Base-by-base conservation (phyloP, 2,113 vertebrate species). In the Ivindomyrus marchei region DNA sequence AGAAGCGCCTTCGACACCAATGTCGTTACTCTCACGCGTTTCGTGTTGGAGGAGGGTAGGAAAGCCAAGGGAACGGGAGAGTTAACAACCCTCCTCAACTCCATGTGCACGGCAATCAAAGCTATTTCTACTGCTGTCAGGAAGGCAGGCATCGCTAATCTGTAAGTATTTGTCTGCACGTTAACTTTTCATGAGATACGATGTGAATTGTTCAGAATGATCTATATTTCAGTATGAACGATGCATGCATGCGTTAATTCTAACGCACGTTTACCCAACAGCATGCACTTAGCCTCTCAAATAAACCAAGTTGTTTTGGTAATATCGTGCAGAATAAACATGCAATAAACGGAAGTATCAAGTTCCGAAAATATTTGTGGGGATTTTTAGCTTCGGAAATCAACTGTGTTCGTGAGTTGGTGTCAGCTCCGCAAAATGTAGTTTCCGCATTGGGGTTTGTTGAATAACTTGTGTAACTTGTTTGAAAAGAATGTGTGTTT, bases 71-170 rank as follows among this genome's bases (percentile, higher is more conserved):
- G 97, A 31, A 99, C 97, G 0, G 98, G 98, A 3, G 98, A 99
- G 93, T 93, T 99, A 92, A 99, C 98, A n/a, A 98, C 96, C 90
- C 96, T 99, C 87, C 96, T 99, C 88, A 99, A 97, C 93, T 96
- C 98, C 4, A 95, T 99, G 91, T 98, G 97, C 96, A 97, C 98
- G 0, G 97, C 98, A 9, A 91, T 99, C 93, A 99, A 99, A 94
- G 98, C 98, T 90, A 99, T 99, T 93, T 99, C 98, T 84, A 96
- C 96, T 0, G 98, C 98, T 0, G 98, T 99, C 93, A 97, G 98
- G 31, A 98, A 99, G 92, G 98, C 98, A 17, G 98, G 98, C 91
- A 97, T 99, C 90, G 98, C 98, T 86, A 96, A 99, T 94, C 97
- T 99, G 98, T 99, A 90, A 95, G 95, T 94, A 87, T 19, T 36